A percentile compares a stretch with the other conserved stretches of the same genome.
phyloP scores from a whole-genome alignment of 1,140 invertebrate genomes.

The Eciton burchellii region DNA sequence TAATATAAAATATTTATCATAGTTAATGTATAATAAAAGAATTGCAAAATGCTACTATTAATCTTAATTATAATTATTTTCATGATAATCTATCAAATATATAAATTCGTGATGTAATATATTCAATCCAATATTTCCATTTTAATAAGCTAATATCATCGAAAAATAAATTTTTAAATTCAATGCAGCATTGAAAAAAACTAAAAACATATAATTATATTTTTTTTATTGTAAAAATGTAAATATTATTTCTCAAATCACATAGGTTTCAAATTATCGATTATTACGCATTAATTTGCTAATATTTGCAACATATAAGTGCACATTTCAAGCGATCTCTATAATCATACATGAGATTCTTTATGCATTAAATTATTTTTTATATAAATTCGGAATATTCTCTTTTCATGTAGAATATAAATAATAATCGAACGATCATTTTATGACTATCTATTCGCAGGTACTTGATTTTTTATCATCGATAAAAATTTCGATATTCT shows the following conservation, averaged over 20 bases:
- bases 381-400: background rate
- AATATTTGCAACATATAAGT: slow-evolving; percentile 19
- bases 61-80: slow-evolving; percentile 4
- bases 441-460: slow-evolving; percentile 33
- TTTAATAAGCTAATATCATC: slow-evolving; percentile 3
- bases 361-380: slow-evolving; percentile 4
- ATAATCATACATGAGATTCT: slow-evolving; percentile 10
- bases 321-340: background rate
- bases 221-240: slow-evolving; percentile 2
- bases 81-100: background rate
- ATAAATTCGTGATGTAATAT: slow-evolving; percentile 12
- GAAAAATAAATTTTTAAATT: slow-evolving; percentile 16
- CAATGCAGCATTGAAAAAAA: background rate
- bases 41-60: background rate
- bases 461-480: slow-evolving; percentile 30
- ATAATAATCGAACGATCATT: slow-evolving; percentile 48
- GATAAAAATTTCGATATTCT: slow-evolving; percentile 45
- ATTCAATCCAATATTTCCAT: background rate
- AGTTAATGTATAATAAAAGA: background rate
- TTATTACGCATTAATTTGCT: slow-evolving; percentile 23
- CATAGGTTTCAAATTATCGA: slow-evolving; percentile 11
- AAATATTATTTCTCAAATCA: slow-evolving; percentile 17
- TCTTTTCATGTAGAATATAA: slow-evolving; percentile 40
- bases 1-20: slow-evolving; percentile 39
- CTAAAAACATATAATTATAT: background rate